Conservation (phyloP, 2,113 vertebrate genomes). For the Notothenia coriiceps region DNA sequence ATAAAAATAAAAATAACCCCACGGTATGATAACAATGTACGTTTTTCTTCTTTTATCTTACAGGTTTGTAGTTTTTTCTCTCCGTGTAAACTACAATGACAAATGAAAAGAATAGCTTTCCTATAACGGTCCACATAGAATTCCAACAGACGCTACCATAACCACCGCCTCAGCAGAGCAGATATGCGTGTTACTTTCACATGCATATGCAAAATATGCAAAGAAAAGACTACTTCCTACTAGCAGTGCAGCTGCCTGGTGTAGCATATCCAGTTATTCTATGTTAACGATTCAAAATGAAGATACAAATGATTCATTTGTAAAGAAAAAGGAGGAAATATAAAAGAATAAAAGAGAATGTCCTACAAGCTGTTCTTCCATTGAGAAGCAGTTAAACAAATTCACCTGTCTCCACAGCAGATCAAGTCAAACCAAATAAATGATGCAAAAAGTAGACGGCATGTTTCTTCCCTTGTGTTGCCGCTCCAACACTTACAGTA, state of each 20-base stretch:
- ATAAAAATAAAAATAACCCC: constrained; percentile 67
- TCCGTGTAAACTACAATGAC: constrained; percentile 50
- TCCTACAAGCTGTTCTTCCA: constrained; percentile 13
- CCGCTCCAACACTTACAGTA: constrained; percentile 33
- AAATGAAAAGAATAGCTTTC: constrained; percentile 20
- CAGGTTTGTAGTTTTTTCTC: constrained; percentile 34
- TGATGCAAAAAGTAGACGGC: neutral
- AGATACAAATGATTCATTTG: constrained; percentile 50
- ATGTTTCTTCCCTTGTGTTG: constrained; percentile 59
- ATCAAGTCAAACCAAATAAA: constrained; percentile 36
- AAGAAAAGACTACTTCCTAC: constrained; percentile 22
- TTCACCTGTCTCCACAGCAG: constrained; percentile 32
- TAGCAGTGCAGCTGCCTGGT: constrained; percentile 52
- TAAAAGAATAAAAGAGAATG: neutral
- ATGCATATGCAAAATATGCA: constrained; percentile 59
- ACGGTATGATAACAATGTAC: constrained; percentile 48
- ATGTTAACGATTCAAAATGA: constrained; percentile 24
- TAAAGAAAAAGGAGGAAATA: constrained; percentile 5
- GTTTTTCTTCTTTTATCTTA: constrained; percentile 22
- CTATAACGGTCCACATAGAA: constrained; percentile 23
- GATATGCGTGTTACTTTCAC: constrained; percentile 34
- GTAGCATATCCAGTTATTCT: constrained; percentile 48
- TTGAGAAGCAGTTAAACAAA: constrained; percentile 11
- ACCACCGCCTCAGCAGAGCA: neutral
- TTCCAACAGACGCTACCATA: constrained; percentile 31